Base-by-base conservation (phyloP, 2,797 vertebrate genomes). In the Catharus ustulatus region DNA sequence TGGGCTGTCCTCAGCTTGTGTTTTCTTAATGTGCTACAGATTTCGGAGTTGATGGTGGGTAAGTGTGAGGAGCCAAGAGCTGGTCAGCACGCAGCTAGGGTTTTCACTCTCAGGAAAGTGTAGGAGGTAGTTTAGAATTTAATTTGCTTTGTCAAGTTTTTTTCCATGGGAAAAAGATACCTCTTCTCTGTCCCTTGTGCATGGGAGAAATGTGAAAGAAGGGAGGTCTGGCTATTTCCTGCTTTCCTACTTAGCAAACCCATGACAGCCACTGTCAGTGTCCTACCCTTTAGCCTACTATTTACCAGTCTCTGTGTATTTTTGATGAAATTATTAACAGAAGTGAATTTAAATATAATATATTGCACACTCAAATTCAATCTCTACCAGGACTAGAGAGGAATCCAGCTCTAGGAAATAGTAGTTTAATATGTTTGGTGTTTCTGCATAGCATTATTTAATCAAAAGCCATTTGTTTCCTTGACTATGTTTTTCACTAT, bases 121-220 rank as follows among this genome's bases (percentile, higher is more conserved):
- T 96, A 96, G 95, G 95, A 95, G 80, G 83, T 84, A 67, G 84
- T 87, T 93, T 74, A 85, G 84, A 90, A 89, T 83, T 76, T 81
- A 69, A 88, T 34, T 67, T 63, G 42, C 32, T 78, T 76, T 13
- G 23, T 15, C 64, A 43, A 5, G 5, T 84, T 93, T 93, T 79
- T 95, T 91, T 84, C 81, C 88, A 61, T 95, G 93, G 94, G 94
- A 95, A 95, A 94, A 93, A 82, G 57, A 92, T 93, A 92, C 75
- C 48, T 91, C 92, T 91, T 82, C 78, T 79, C 57, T 76, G 83
- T 89, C 91, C 86, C 67, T 48, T 94, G 80, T 90, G 77, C 74
- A 90, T 88, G 83, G 59, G 76, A 88, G 74, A 94, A 83, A 94
- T 68, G 57, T 58, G 67, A 72, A 80, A 74, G 45, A 89, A 67